Conservation (phyloP, 2,888 invertebrate species). For the Drosophila subquinaria region DNA sequence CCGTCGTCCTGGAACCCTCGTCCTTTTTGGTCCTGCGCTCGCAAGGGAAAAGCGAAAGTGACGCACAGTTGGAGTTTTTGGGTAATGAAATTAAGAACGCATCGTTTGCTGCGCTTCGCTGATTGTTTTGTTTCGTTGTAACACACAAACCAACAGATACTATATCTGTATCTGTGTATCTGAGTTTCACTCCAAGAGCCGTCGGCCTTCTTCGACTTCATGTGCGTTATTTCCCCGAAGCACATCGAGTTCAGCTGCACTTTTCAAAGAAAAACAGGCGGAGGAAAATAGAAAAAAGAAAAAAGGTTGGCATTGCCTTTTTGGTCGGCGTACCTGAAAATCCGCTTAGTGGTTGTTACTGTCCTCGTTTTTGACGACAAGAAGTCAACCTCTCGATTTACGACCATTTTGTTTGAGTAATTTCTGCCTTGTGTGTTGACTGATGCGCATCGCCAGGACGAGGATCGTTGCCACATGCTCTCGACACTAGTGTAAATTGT, state of each 20-base stretch:
- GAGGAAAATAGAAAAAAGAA: slow-evolving; percentile 14
- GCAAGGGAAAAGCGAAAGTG: slow-evolving; percentile 70
- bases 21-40: background rate
- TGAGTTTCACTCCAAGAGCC: slow-evolving; percentile 50
- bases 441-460: slow-evolving; percentile 58
- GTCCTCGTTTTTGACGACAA: slow-evolving; percentile 79
- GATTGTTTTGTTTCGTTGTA: slow-evolving; percentile 76
- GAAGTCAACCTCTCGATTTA: slow-evolving; percentile 84
- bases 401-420: slow-evolving; percentile 84
- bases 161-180: slow-evolving; percentile 21
- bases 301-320: slow-evolving; percentile 36
- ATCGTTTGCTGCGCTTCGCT: slow-evolving; percentile 75
- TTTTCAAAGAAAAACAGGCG: slow-evolving; percentile 57
- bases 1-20: slow-evolving; percentile 6
- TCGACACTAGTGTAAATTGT: slow-evolving; percentile 64
- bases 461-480: slow-evolving; percentile 57
- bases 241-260: slow-evolving; percentile 60
- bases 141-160: slow-evolving; percentile 59
- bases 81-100: slow-evolving; percentile 82
- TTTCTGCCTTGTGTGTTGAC: slow-evolving; percentile 64
- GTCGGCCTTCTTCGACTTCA: slow-evolving; percentile 15
- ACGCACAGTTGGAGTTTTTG: slow-evolving; percentile 68
- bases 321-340: slow-evolving; percentile 63
- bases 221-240: slow-evolving; percentile 56
- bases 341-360: slow-evolving; percentile 73